A percentile compares a stretch with the other conserved stretches of the same genome.
Evolutionary conservation across 2,888 invertebrate genomes (phyloP).

Genomic region (Nymphalis urticae): DNA sequence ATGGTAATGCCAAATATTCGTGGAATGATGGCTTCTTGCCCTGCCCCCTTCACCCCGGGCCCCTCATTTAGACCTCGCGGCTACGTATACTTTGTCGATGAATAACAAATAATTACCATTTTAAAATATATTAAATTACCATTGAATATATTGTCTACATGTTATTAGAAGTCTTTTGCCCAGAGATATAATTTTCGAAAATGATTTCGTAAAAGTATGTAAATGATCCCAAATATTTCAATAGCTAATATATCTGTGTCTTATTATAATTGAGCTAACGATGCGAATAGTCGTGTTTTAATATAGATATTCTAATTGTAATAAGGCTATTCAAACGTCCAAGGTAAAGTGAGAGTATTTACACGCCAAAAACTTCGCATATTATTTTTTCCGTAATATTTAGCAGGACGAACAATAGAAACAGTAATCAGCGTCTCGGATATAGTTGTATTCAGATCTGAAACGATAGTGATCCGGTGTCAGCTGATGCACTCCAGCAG

Average conservation of each 20-base stretch:
- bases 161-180: conserved; percentile 1
- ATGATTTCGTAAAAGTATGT: background rate
- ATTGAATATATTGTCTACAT: background rate
- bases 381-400: too few relatives aligned
- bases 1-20: conserved; percentile 59
- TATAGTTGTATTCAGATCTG: conserved; percentile 49
- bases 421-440: conserved; percentile 19
- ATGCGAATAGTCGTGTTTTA: too few relatives aligned
- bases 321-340: background rate
- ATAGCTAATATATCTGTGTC: background rate
- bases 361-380: too few relatives aligned
- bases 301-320: too few relatives aligned
- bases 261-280: too few relatives aligned
- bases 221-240: background rate
- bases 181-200: background rate
- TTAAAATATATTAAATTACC: conserved; percentile 14
- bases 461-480: conserved; percentile 59
- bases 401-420: conserved; percentile 31
- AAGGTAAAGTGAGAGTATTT: background rate
- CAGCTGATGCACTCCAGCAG: conserved; percentile 61
- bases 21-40: conserved; percentile 39
- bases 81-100: background rate
- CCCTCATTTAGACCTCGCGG: background rate
- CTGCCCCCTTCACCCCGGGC: conserved; percentile 9
- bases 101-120: conserved; percentile 9